Evolutionary conservation across 2,888 invertebrate genomes (phyloP), one percentile per base, ranked within the genome.

Genomic region (Craniophora ligustri): DNA sequence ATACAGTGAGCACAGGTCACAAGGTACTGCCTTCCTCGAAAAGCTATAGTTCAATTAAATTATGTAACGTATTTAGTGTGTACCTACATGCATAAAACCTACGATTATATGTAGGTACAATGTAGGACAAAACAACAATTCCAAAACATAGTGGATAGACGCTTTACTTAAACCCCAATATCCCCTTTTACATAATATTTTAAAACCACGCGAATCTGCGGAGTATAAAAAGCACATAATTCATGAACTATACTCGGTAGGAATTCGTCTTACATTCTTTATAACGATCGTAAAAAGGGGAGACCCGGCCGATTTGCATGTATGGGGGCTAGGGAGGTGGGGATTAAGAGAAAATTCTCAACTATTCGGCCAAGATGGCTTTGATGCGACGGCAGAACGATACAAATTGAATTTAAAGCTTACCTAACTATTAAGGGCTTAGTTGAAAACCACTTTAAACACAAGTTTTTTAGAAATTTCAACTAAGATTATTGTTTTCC

Each of bases 241-340:
- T 58, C 63, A 69, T 51, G 59, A 77, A 80, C 66, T 76, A 76
- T 68, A 71, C 58, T 63, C 30, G 54, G 61, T 76, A 80, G 77
- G 67, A 83, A 81, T 84, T 65, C 78, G 61, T 77, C 81, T 86
- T 75, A 72, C 76, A 78, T 84, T 80, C 77, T 84, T 83, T 82
- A 79, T 82, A 84, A 80, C 81, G 82, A 79, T 81, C 81, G 78
- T 82, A 82, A 83, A 83, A 71, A 40, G 48, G 59, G 73, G 75
- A 70, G 58, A 42, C 23, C 19, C 48, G 74, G 78, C 70, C 70
- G 82, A 86, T 88, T 87, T 88, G 85, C 86, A 88, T 87, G 78
- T 76, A 72, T 65, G 76, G 78, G 65, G 35, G 32, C 6, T 53
- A 21, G 53, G 45, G 46, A 66, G 48, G 59, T 45, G 72, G 68